phyloP scores from a whole-genome alignment of 92 coral and sea anemone species.

The Actinernus sp. region DNA sequence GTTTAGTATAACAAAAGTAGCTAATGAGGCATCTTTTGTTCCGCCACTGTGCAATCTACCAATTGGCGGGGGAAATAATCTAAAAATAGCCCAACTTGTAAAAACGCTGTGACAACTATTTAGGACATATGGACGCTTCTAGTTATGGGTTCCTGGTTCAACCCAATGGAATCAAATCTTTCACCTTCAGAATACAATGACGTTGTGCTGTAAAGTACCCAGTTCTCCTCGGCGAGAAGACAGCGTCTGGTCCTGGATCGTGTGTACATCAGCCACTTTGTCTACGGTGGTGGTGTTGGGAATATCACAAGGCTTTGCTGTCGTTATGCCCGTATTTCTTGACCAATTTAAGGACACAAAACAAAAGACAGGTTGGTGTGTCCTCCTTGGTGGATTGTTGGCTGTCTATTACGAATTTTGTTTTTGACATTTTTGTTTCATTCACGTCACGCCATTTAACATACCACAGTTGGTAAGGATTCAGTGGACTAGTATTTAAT shows the following conservation, averaged over 20 bases:
- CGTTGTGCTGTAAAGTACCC: too few species aligned
- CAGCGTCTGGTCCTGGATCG: slow-evolving; percentile 25
- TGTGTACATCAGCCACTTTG: neutral
- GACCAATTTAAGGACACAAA: slow-evolving; percentile 10
- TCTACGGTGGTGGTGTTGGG: slow-evolving; percentile 8
- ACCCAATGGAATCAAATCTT: too few species aligned
- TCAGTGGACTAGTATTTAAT: neutral
- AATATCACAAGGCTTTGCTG: slow-evolving; percentile 6
- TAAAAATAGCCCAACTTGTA: too few species aligned
- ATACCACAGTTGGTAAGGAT: neutral
- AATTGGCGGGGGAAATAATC: too few species aligned
- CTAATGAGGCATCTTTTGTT: too few species aligned
- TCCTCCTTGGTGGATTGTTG: neutral
- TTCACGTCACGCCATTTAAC: neutral
- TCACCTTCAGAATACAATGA: too few species aligned
- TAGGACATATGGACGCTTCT: too few species aligned
- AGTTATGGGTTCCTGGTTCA: too few species aligned
- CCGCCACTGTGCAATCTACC: too few species aligned
- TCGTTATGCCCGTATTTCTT: slow-evolving; percentile 23
- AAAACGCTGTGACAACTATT: too few species aligned
- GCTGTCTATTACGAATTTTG: neutral
- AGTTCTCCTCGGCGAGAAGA: slow-evolving; percentile 11
- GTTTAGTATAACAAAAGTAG: too few species aligned
- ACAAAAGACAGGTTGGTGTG: slow-evolving; percentile 7
- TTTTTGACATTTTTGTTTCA: neutral